Evolutionary conservation across 2,797 vertebrate genomes (phyloP), one percentile per base, ranked within the genome.

Genomic region (Poeciliopsis infans): DNA sequence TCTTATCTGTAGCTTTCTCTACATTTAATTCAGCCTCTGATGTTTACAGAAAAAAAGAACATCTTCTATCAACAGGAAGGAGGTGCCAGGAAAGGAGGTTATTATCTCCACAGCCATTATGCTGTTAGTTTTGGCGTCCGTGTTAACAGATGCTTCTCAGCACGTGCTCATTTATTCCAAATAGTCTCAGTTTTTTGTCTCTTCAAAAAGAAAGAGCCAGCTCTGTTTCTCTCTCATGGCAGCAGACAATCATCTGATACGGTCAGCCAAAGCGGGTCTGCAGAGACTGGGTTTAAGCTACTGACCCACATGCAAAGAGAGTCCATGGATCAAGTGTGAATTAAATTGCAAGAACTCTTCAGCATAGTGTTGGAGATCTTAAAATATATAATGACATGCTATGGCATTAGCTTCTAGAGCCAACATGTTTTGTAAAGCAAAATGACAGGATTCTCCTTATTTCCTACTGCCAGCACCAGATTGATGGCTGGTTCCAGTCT

Each of bases 231-330:
- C 79, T 33, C 86, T 91, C 81, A 85, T 85, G 85, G 86, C 86
- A 86, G 83, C 89, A 88, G 88, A 89, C 84, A 79, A 85, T 93
- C 79, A 85, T 61, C 82, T 86, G 84, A 87, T 88, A 81, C 78
- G 77, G 76, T 74, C 88, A 89, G 88, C 85, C 85, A 78, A 77
- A 84, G 49, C n/a, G 0, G 43, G 81, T 82, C 85, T 82, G 75
- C 66, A 28, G 87, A 82, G 88, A 88, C 31, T 15, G 55, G 78
- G 85, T 74, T 80, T 77, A 74, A 88, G 79, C 85, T 73, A 16
- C 85, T 89, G 91, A 92, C 90, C 87, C 87, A 91, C 84, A 86
- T 91, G 68, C 85, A 82, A 87, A 77, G 53, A n/a, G 45, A 82
- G 47, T 1, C 36, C 6, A 64, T 1, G n/a, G 10, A 72, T 74